Percentiles rank a stretch among this genome's conserved stretches.
Conservation (phyloP, 2,888 invertebrate genomes). For the Scaptomyza reducta region DNA sequence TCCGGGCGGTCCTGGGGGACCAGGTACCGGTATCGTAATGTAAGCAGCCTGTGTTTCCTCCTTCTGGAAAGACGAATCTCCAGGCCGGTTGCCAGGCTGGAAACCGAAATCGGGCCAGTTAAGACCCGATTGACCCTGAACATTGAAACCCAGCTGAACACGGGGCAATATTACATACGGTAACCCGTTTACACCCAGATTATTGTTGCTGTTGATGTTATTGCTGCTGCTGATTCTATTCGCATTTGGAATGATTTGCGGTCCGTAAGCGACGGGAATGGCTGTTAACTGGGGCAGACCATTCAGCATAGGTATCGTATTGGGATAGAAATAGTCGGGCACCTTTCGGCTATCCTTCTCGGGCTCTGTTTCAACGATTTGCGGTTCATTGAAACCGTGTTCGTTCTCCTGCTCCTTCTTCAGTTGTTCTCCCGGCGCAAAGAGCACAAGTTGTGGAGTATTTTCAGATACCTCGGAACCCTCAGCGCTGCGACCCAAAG, state of each 20-base stretch:
- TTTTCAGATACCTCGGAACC: conserved; percentile 9
- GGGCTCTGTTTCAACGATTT: conserved; percentile 52
- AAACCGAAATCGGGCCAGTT: conserved; percentile 53
- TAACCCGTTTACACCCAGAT: conserved; percentile 36
- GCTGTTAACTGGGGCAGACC: conserved; percentile 70
- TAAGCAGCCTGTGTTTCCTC: conserved; percentile 51
- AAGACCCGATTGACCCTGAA: conserved; percentile 70
- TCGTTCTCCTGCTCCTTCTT: conserved; percentile 38
- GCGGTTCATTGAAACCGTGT: conserved; percentile 54
- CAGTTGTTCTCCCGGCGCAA: conserved; percentile 57
- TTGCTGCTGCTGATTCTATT: conserved; percentile 15
- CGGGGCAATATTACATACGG: conserved; percentile 63
- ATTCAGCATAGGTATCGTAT: conserved; percentile 70
- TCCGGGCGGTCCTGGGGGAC: conserved; percentile 69
- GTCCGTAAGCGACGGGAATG: conserved; percentile 62
- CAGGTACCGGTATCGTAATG: conserved; percentile 58
- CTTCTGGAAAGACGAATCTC: conserved; percentile 37
- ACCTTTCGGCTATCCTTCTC: conserved; percentile 74
- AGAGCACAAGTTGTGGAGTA: conserved; percentile 63
- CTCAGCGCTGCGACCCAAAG: conserved; percentile 53
- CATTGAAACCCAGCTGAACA: conserved; percentile 74
- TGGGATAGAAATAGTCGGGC: conserved; percentile 79
- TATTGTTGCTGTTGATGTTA: conserved; percentile 41
- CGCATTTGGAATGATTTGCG: conserved; percentile 39
- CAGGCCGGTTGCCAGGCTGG: conserved; percentile 23